Conservation (phyloP, 2,888 invertebrate genomes). For the Aphidoletes aphidimyza region DNA sequence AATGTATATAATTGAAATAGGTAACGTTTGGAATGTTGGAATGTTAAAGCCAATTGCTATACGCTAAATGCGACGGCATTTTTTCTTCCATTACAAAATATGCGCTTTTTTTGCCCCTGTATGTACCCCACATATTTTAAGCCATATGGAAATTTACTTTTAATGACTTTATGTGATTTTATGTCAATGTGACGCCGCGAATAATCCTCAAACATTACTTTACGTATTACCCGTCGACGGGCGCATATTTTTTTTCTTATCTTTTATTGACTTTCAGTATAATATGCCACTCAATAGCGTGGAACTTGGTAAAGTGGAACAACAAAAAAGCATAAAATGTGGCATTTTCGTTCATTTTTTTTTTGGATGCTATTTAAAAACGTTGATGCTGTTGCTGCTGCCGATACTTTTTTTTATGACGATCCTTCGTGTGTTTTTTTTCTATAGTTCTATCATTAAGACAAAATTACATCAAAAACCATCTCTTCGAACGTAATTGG, state of each 20-base stretch:
- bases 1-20: background rate
- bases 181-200: background rate
- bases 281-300: background rate
- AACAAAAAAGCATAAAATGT: background rate
- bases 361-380: background rate
- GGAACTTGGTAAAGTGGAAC: background rate
- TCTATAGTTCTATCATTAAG: background rate
- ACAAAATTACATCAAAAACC: background rate
- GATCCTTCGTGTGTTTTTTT: background rate
- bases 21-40: background rate
- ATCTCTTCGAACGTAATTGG: background rate
- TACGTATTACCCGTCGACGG: background rate
- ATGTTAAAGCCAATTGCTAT: background rate
- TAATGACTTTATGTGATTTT: slow-evolving; percentile 19
- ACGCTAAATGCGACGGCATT: background rate
- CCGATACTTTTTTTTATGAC: background rate
- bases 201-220: background rate
- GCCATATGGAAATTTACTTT: background rate
- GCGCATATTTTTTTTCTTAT: background rate
- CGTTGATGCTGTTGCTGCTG: background rate
- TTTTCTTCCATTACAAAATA: background rate
- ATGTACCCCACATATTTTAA: background rate
- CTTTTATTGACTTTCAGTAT: background rate
- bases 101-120: no score
- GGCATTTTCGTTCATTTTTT: background rate